Conservation (phyloP, 2,888 invertebrate genomes). For the Cremastinae sp. region DNA sequence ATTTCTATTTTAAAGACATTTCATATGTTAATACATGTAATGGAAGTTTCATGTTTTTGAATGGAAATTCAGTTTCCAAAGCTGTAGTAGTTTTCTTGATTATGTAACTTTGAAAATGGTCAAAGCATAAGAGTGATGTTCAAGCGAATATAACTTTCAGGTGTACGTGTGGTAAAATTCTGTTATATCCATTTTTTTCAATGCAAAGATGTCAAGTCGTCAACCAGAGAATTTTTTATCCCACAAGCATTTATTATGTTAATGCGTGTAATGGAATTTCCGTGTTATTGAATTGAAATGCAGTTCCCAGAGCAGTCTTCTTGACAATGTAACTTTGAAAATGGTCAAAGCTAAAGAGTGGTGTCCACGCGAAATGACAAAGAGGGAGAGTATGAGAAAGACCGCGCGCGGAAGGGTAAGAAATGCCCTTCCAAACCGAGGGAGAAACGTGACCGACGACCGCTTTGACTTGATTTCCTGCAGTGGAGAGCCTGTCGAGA, state of each 20-base stretch:
- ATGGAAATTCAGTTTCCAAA: slow-evolving; percentile 17
- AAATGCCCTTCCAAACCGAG: slow-evolving; percentile 32
- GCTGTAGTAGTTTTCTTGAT: slow-evolving; percentile 17
- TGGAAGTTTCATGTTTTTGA: slow-evolving; percentile 35
- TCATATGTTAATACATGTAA: slow-evolving; percentile 1
- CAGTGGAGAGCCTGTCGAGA: slow-evolving; percentile 5
- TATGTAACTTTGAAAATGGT: slow-evolving; percentile 36
- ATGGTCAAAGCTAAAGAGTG: slow-evolving; percentile 27
- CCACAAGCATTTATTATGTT: neutral
- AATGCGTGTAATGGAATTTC: slow-evolving; percentile 22
- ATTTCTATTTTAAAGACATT: neutral
- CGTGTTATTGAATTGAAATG: slow-evolving; percentile 30
- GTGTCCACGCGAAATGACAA: slow-evolving; percentile 19
- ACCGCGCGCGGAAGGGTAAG: neutral
- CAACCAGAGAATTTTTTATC: too few relatives aligned
- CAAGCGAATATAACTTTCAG: too few relatives aligned
- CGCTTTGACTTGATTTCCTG: slow-evolving; percentile 36
- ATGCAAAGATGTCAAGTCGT: too few relatives aligned
- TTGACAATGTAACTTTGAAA: slow-evolving; percentile 33
- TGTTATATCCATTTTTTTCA: too few relatives aligned
- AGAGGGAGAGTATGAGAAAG: slow-evolving; percentile 15
- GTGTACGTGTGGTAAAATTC: too few relatives aligned
- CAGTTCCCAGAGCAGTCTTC: slow-evolving; percentile 5
- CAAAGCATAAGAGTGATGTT: slow-evolving; percentile 23
- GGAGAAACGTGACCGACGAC: slow-evolving; percentile 35